Evolutionary conservation across 2,113 vertebrate genomes (phyloP), one percentile per base, ranked within the genome.

Genomic region (Melanerpes aurifrons): DNA sequence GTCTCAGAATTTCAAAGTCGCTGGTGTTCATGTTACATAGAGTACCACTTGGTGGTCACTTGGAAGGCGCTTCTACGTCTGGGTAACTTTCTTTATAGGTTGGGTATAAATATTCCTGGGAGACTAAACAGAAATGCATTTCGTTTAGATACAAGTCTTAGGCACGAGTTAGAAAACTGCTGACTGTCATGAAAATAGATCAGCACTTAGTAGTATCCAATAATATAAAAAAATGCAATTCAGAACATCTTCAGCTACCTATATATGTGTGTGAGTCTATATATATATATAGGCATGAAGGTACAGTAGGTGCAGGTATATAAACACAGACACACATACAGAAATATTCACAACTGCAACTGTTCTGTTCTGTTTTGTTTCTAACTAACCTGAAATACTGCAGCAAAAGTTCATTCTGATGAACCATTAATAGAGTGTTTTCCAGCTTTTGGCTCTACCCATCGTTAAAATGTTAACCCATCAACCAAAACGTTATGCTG

Each of bases 1-100:
- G 48, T 94, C 93, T 97, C 94, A 91, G 92, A 95, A 97, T 96
- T 95, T 96, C 93, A 96, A 97, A 98, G 93, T 98, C 97, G 98
- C 99, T 99, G 98, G 98, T 98, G 98, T 98, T 95, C 88, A 74
- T 75, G 95, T 97, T 90, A 97, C 89, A 96, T 92, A 95, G 87
- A 91, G 96, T 96, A 97, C 97, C 97, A 97, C 97, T 95, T 93
- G 92, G 95, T 97, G 97, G 96, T 87, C 96, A 79, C 86, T 83
- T 93, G 96, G 95, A 98, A 98, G 98, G 98, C 96, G 98, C 98
- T 98, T 98, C 97, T 98, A 90, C 94, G 96, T 97, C 94, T 95
- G 94, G 96, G 86, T 96, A 93, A 92, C 76, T 96, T 96, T 95
- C 95, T 96, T 45, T 96, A 89, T 96, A 96, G 94, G 90, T 95